Conservation (phyloP, 2,888 invertebrate species). For the Dasysyrphus albostriatus region DNA sequence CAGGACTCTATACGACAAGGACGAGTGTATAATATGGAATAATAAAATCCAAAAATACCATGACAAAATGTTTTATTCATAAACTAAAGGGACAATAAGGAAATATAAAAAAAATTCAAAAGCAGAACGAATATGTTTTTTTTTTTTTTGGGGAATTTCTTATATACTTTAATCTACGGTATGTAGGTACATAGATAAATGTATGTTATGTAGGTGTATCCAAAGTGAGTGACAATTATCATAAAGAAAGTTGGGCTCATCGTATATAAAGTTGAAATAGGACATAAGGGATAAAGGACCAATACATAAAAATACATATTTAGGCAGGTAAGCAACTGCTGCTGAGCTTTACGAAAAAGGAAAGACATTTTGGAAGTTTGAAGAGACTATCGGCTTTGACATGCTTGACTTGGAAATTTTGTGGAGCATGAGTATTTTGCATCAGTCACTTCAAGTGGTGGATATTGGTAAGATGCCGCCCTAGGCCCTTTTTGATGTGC, state of each 20-base stretch:
- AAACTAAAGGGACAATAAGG: constrained; percentile 47
- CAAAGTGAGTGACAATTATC: constrained; percentile 71
- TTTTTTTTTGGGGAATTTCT: constrained; percentile 19
- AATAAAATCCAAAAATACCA: constrained; percentile 68
- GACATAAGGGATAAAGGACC: constrained; percentile 42
- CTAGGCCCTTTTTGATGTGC: too few species aligned
- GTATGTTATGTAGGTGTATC: constrained; percentile 11
- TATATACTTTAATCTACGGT: background rate
- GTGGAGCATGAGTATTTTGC: background rate
- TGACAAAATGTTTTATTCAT: constrained; percentile 73
- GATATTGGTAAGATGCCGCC: too few species aligned
- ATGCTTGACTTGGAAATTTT: constrained; percentile 4
- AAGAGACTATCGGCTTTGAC: background rate
- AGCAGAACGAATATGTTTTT: constrained; percentile 43
- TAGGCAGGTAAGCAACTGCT: constrained; percentile 2
- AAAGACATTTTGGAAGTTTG: background rate
- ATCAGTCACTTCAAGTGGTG: background rate
- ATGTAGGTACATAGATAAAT: too few species aligned
- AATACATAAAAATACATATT: constrained; percentile 23
- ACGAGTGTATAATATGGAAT: constrained; percentile 54
- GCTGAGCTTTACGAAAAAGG: background rate
- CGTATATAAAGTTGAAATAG: constrained; percentile 21
- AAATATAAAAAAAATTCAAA: constrained; percentile 39
- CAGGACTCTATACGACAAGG: constrained; percentile 40
- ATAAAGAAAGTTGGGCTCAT: constrained; percentile 39